A percentile compares a stretch with the other conserved stretches of the same genome.
These are phyloP conservation scores for Nebria brevicollis DNA, from an alignment of 2,888 invertebrate species.

Conservation along the genomic window DNA sequence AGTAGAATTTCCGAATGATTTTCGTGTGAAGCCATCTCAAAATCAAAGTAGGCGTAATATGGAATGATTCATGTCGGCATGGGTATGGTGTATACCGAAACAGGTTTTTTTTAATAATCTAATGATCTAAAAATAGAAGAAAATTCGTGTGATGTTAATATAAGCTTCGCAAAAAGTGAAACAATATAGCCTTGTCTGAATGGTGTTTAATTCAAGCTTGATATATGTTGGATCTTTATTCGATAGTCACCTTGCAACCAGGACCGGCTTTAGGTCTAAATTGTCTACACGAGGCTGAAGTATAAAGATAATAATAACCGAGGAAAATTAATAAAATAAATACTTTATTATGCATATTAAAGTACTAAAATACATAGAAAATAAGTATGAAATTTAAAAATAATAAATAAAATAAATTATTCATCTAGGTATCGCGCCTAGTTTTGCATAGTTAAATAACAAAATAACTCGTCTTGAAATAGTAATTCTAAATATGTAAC, in stretches of 20 bases:
- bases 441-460: too few relatives aligned
- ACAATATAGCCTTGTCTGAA: neutral
- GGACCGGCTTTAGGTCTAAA: neutral
- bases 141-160: slow-evolving; percentile 3
- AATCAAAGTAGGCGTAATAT: neutral
- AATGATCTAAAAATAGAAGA: slow-evolving; percentile 29
- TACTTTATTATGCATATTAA: too few relatives aligned
- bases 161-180: slow-evolving; percentile 12
- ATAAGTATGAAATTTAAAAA: too few relatives aligned
- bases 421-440: too few relatives aligned
- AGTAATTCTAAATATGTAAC: too few relatives aligned
- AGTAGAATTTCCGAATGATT: slow-evolving; percentile 4
- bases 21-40: neutral
- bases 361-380: too few relatives aligned
- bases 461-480: too few relatives aligned
- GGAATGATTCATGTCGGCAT: neutral
- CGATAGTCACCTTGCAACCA: neutral
- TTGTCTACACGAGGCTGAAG: neutral
- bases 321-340: too few relatives aligned
- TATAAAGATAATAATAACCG: neutral
- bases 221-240: neutral
- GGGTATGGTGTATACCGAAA: neutral
- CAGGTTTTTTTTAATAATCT: slow-evolving; percentile 22
- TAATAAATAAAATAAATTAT: too few relatives aligned
- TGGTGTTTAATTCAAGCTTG: neutral